Evolutionary conservation across 2,113 vertebrate genomes (phyloP), one percentile per base, ranked within the genome.

Genomic region (Leucosticte australis): DNA sequence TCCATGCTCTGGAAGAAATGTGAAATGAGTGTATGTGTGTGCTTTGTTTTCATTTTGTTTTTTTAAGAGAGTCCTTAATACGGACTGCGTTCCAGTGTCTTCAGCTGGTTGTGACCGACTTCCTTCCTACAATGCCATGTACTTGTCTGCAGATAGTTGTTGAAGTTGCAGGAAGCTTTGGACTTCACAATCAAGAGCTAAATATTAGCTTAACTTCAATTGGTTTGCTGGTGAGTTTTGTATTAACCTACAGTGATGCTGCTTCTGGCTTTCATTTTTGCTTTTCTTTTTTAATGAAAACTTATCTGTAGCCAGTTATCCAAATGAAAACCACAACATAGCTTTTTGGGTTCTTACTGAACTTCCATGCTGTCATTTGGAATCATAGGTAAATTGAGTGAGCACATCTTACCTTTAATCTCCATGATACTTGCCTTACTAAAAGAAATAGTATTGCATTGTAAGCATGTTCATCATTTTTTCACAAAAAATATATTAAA

Each of bases 161-260:
- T 96, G 99, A 99, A 96, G 99, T 99, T 94, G 99, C 99, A 59
- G 99, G 99, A 94, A 99, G 99, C 98, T 99, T 99, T 97, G 99
- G 99, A 77, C 98, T 99, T 96, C 99, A 99, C 97, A 99, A 99
- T 97, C 99, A 99, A 97, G 99, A 99, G 95, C 98, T 99, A 89
- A 99, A 99, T 97, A 99, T 99, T 98, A 99, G 99, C 96, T 98
- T 99, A 97, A 99, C 99, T 67, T 99, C 99, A 89, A 99, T 99
- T 86, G 99, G 99, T 77, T 98, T 99, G 62, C 97, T 99, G 98
- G 99, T 99, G 94, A 98, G 98, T 97, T 79, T 88, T 78, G 56
- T 50, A 50, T 90, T 75, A 93, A 83, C 35, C 17, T 57, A 67
- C 15, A 62, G 13, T 65, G 42, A 52, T 86, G 39, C 37, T 69